Evolutionary conservation across 2,113 vertebrate genomes (phyloP).

Genomic region (Phaetusa simplex): DNA sequence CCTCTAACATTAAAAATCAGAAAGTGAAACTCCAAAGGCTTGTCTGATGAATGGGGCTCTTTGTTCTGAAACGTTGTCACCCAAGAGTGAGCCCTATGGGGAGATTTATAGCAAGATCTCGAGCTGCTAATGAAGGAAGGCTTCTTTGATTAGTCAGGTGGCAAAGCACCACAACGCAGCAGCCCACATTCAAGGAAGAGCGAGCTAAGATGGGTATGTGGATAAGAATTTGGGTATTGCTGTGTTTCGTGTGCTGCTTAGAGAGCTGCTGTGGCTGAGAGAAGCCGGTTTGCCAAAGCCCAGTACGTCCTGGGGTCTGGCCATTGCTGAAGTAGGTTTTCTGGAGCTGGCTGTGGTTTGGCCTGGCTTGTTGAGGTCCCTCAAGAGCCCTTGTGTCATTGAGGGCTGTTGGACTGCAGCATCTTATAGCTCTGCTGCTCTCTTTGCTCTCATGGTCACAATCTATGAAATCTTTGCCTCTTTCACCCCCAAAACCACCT

Average conservation of each 20-base stretch:
- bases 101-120: not conserved
- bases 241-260: fast-evolving
- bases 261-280: not conserved
- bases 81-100: not conserved
- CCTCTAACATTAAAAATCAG: not conserved
- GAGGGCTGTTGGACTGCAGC: not conserved
- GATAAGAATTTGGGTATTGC: not conserved
- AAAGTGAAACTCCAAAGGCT: not conserved
- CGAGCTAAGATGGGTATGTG: not conserved
- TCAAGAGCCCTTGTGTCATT: not conserved
- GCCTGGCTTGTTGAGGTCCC: not conserved
- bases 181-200: not conserved
- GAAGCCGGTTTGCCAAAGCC: not conserved
- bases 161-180: not conserved
- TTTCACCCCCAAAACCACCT: not conserved
- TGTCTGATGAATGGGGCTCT: not conserved
- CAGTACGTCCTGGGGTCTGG: not conserved
- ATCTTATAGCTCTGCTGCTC: not conserved
- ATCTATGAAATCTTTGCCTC: not conserved
- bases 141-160: not conserved
- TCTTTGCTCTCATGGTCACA: not conserved
- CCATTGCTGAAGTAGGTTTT: not conserved
- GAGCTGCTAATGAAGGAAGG: not conserved
- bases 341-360: not conserved
- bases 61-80: slow-evolving; percentile 9